A percentile compares a stretch with the other conserved stretches of the same genome.
Evolutionary conservation across 1,140 invertebrate genomes (phyloP).

Genomic region (Magallana ariakensis): DNA sequence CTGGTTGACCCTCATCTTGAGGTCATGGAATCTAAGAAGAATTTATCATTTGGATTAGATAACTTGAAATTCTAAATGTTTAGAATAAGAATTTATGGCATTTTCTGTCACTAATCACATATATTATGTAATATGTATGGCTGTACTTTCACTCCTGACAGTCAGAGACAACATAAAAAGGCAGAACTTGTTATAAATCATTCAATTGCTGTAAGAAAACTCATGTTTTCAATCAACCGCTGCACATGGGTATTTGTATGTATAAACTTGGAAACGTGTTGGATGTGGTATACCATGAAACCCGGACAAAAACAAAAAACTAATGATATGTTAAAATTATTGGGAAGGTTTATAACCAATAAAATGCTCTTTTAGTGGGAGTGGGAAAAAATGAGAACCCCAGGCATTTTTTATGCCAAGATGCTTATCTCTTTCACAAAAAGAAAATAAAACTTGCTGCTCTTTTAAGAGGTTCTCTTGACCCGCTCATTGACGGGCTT

Average conservation of each 20-base stretch:
- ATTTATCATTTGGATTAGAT: slow-evolving; percentile 39
- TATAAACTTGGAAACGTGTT: neutral
- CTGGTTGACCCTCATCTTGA: slow-evolving; percentile 4
- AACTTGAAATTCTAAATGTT: slow-evolving; percentile 29
- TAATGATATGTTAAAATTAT: slow-evolving; percentile 36
- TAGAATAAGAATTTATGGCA: slow-evolving; percentile 34
- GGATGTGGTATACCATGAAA: slow-evolving; percentile 5
- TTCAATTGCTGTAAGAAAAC: slow-evolving; percentile 26
- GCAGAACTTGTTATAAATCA: slow-evolving; percentile 13
- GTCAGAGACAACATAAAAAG: slow-evolving; percentile 1
- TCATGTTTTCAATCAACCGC: slow-evolving; percentile 1
- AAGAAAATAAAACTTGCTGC: slow-evolving; percentile 37
- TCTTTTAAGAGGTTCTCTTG: slow-evolving; percentile 27
- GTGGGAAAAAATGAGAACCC: slow-evolving; percentile 16
- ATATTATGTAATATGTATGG: slow-evolving; percentile 35
- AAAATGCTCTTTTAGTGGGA: slow-evolving; percentile 13
- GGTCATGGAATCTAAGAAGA: slow-evolving; percentile 35
- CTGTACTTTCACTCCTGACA: slow-evolving; percentile 23
- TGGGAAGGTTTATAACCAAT: slow-evolving; percentile 37
- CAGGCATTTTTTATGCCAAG: slow-evolving; percentile 21
- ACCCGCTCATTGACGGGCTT: slow-evolving; percentile 1
- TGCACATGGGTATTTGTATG: slow-evolving; percentile 30
- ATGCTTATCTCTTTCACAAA: slow-evolving; percentile 27
- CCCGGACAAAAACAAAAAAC: neutral
- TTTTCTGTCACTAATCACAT: slow-evolving; percentile 23